These are phyloP conservation scores for Momotus momota DNA, from an alignment of 2,797 vertebrate species.

Conservation along the genomic window DNA sequence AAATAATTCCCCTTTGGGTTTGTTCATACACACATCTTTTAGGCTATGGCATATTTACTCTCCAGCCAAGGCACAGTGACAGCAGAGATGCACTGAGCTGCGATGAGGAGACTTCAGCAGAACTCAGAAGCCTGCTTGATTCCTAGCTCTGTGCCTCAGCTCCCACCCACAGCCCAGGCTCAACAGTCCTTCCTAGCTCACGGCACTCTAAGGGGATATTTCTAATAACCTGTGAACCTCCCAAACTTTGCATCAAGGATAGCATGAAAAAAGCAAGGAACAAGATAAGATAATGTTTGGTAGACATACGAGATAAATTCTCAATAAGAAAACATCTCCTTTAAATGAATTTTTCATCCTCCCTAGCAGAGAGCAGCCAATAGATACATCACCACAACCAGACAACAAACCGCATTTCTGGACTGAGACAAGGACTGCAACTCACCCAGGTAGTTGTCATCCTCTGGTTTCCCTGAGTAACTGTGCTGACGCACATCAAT, in stretches of 20 bases:
- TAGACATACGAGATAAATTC: neutral
- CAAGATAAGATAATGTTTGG: neutral
- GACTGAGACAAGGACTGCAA: neutral
- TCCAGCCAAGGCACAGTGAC: neutral
- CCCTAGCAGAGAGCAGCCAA: neutral
- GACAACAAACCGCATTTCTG: neutral
- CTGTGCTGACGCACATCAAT: constrained; percentile 98
- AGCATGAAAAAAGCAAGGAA: neutral
- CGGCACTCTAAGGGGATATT: neutral
- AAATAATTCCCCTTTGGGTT: neutral
- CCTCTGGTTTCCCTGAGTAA: constrained; percentile 96
- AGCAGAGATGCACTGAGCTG: neutral
- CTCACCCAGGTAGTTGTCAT: constrained; percentile 99
- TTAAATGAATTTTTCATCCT: neutral
- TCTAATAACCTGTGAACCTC: neutral
- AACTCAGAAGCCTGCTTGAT: neutral
- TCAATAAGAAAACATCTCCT: neutral
- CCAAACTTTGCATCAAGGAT: neutral
- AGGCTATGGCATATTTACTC: neutral
- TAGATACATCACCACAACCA: neutral
- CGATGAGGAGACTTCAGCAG: neutral
- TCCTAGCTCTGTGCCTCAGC: neutral
- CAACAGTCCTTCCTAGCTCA: neutral
- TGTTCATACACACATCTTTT: neutral
- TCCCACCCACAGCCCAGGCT: neutral